These are phyloP conservation scores for Peromyscus aztecus DNA, from an alignment of 2,797 vertebrate species.

Conservation along the genomic window DNA sequence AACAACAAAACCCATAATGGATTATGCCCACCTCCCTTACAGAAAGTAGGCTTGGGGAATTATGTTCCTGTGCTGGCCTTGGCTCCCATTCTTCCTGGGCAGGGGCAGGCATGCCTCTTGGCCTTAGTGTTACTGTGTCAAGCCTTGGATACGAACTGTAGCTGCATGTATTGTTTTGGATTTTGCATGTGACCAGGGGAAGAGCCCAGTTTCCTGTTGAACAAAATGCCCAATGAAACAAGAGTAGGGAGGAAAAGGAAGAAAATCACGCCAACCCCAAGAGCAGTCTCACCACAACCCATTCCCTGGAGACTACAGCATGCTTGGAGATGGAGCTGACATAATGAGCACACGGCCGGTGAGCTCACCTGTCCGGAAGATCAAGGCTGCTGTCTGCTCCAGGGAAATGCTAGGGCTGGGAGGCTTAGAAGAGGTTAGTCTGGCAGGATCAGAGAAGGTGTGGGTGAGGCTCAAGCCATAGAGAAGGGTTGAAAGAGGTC, in stretches of 20 bases:
- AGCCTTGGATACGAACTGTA: constrained; percentile 31
- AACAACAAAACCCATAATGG: not conserved
- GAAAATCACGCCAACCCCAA: not conserved
- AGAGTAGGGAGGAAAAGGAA: not conserved
- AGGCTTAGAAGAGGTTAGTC: not conserved
- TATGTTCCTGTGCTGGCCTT: not conserved
- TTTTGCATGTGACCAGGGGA: constrained; percentile 63
- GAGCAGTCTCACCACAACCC: not conserved
- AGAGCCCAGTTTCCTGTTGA: constrained; percentile 60
- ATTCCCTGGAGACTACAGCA: constrained; percentile 35
- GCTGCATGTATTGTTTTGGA: constrained; percentile 59
- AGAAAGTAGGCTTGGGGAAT: constrained; percentile 23
- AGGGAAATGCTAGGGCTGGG: not conserved
- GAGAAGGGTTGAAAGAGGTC: not conserved
- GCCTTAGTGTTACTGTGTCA: constrained; percentile 46
- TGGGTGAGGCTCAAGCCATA: not conserved
- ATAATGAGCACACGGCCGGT: not conserved
- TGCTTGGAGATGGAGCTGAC: constrained; percentile 41
- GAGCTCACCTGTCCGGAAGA: constrained; percentile 68
- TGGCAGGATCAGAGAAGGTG: not conserved
- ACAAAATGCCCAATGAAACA: constrained; percentile 60
- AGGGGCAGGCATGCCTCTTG: constrained; percentile 18
- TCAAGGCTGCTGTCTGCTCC: constrained; percentile 48
- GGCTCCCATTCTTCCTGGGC: not conserved
- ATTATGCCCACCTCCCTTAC: not conserved